phyloP scores from a whole-genome alignment of 1,140 invertebrate genomes.

The Melipona quadrifasciata region DNA sequence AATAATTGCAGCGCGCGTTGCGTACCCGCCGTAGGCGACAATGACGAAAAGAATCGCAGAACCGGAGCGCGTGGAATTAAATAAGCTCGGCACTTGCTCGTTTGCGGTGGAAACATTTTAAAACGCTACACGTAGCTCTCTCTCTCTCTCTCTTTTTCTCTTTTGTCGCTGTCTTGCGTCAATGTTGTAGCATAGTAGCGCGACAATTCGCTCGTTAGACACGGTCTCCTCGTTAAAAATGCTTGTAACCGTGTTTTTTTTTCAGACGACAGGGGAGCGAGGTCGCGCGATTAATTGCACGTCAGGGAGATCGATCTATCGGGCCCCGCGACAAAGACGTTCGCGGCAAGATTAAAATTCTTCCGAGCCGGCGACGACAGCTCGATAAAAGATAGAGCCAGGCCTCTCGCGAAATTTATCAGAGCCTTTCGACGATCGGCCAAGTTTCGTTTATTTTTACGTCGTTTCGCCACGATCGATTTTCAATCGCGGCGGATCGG shows the following conservation, averaged over 20 bases:
- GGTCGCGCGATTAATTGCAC: conserved; percentile 26
- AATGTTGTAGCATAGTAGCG: not conserved
- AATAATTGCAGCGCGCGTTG: conserved; percentile 29
- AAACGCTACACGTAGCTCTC: not conserved
- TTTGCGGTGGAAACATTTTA: conserved; percentile 11
- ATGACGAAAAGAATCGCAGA: conserved; percentile 14
- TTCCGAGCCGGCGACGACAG: not conserved
- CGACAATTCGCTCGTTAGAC: conserved; percentile 21
- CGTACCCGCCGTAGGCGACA: not conserved
- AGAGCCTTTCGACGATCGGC: not conserved
- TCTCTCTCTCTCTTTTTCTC: not conserved
- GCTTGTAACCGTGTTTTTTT: conserved; percentile 2
- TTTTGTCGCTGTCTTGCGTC: not conserved
- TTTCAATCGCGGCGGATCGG: too few species aligned
- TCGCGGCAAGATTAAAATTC: conserved; percentile 19
- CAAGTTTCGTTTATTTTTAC: too few species aligned
- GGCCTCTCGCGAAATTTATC: not conserved
- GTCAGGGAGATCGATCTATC: conserved; percentile 34
- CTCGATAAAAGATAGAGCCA: not conserved
- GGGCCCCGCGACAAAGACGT: not conserved
- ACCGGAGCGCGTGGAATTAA: conserved; percentile 7
- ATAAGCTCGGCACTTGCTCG: not conserved
- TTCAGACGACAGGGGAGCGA: not conserved
- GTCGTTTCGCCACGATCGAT: too few species aligned
- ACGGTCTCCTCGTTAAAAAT: conserved; percentile 25